These are phyloP conservation scores for Teleogryllus occipitalis DNA, from an alignment of 1,140 invertebrate species.

Conservation along the genomic window DNA sequence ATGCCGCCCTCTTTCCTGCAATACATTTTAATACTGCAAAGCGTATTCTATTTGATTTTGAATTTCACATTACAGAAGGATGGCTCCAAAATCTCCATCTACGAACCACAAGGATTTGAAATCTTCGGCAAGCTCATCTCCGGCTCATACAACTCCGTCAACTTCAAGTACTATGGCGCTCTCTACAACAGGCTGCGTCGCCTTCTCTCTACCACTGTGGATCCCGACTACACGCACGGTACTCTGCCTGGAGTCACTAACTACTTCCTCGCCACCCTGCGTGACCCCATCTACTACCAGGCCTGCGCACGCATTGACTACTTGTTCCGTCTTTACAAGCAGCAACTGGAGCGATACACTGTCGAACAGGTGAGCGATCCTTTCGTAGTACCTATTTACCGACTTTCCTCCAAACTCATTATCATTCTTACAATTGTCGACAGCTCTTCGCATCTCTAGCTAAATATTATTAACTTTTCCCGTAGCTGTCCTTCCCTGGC, in stretches of 20 bases:
- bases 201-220: constrained; percentile 35
- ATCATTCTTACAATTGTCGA: too few species aligned
- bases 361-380: constrained; percentile 32
- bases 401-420: too few species aligned
- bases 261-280: constrained; percentile 32
- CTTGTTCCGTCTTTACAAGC: constrained; percentile 32
- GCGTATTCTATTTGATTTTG: too few species aligned
- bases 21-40: too few species aligned
- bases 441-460: too few species aligned
- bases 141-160: constrained; percentile 42
- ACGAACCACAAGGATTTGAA: constrained; percentile 31
- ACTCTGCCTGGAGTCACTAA: constrained; percentile 30
- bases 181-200: constrained; percentile 35
- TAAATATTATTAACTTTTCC: constrained; percentile 7
- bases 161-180: constrained; percentile 38
- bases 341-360: constrained; percentile 47
- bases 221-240: constrained; percentile 30
- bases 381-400: too few species aligned
- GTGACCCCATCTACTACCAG: constrained; percentile 36
- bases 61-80: background rate
- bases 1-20: too few species aligned
- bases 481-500: constrained; percentile 46
- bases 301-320: constrained; percentile 43
- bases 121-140: constrained; percentile 47
- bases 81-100: background rate